phyloP scores from a whole-genome alignment of 2,113 vertebrate species.

The Rhabdomys dilectus region DNA sequence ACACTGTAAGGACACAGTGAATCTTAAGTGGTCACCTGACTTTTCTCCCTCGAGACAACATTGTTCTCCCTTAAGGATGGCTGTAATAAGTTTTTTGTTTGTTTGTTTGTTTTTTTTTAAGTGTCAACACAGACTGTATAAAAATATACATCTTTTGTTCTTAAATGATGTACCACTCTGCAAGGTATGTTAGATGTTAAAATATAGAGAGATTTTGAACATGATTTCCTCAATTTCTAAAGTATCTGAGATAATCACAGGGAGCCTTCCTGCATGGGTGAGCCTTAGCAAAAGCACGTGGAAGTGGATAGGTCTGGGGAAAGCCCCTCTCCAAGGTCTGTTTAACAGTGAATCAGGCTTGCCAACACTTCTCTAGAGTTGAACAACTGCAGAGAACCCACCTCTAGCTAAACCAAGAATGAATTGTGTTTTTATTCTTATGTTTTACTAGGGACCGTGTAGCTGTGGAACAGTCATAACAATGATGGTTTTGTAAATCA shows the following conservation, averaged over 20 bases:
- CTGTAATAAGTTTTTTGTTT: background rate
- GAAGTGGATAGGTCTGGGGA: background rate
- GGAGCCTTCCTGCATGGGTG: background rate
- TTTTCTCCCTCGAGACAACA: background rate
- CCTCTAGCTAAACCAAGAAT: background rate
- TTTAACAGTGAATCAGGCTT: background rate
- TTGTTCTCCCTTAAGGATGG: background rate
- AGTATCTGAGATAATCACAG: background rate
- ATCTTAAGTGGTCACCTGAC: background rate
- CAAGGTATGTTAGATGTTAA: background rate
- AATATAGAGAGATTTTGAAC: background rate
- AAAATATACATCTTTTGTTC: background rate
- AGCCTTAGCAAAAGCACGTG: background rate
- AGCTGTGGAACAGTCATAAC: background rate
- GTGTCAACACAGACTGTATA: background rate
- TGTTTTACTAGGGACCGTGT: slow-evolving; percentile 24
- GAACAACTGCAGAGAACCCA: background rate
- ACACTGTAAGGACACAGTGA: background rate
- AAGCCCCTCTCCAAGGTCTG: background rate
- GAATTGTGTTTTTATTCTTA: background rate
- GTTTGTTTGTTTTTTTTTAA: no score
- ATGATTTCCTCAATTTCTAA: slow-evolving; percentile 1
- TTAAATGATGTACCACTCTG: background rate
- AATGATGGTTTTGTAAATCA: background rate
- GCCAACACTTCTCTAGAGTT: background rate